Base-by-base conservation (phyloP, 1,140 invertebrate genomes). In the Pentalonia nigronervosa region DNA sequence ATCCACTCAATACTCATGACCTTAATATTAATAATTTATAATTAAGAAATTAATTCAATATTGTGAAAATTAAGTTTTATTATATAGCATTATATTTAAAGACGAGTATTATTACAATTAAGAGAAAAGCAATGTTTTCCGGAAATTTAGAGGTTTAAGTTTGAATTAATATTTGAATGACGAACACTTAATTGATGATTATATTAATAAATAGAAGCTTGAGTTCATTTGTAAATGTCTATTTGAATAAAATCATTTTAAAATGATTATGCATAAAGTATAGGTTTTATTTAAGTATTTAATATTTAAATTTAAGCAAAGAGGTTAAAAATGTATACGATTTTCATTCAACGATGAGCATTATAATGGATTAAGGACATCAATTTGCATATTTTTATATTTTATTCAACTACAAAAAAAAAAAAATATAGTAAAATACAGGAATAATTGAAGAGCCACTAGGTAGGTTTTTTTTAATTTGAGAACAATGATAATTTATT, bases 401-500 rank as follows among this genome's bases (percentile, higher is more conserved):
- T 76, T 76, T 76, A 76, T 76, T 76, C 4, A n/a, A 76, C 60
- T 76, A 34, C 60, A 76, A 76, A 76, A 76, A 53, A 76, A n/a
- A 67, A 67, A n/a, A 41, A n/a, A 67, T 76, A 76, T 76, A 76
- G 14, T n/a, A 6, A 76, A 76, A 76, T 76, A 76, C 30, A 76
- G n/a, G 30, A n/a, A 76, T 76, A 76, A 76, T 76, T 76, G n/a
- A 14, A 76, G 60, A 6, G n/a, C 60, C 60, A 23, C 60, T n/a
- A 76, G 25, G 56, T 8, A 56, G 60, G 60, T 17, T 14, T 76
- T 60, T 67, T 76, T 76, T 76, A n/a, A 76, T 76, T 76, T 34
- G n/a, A 76, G 30, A 76, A 76, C 60, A 76, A 76, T n/a, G 60
- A 76, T n/a, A 76, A 76, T 76, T 76, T 76, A 76, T 76, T 83